These are phyloP conservation scores for Labeo catla DNA, from an alignment of 2,113 vertebrate species.

Conservation along the genomic window DNA sequence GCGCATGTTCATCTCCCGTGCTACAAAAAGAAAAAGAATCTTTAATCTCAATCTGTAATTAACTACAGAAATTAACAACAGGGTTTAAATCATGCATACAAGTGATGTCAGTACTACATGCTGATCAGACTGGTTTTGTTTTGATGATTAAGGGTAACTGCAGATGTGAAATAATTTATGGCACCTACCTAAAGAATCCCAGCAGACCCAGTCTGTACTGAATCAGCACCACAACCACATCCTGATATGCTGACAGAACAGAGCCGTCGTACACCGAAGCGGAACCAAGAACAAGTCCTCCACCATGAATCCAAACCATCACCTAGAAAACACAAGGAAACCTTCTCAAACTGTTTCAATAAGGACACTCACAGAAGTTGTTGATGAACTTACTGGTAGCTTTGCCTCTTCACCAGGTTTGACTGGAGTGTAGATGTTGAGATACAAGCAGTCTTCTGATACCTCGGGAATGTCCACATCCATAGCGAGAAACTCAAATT, in stretches of 20 bases:
- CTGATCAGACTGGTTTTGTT: no score
- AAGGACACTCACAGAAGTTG: neutral
- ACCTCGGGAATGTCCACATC: constrained; percentile 60
- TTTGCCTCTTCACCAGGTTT: constrained; percentile 62
- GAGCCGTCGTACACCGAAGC: constrained; percentile 80
- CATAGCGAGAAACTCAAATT: neutral
- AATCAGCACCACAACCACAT: constrained; percentile 83
- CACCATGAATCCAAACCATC: constrained; percentile 90
- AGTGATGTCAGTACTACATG: neutral
- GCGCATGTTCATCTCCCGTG: constrained; percentile 82
- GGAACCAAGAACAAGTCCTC: constrained; percentile 67
- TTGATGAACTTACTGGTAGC: constrained; percentile 70
- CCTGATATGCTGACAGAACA: constrained; percentile 79
- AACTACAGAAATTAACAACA: neutral
- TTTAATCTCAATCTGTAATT: neutral
- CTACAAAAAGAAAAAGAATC: constrained; percentile 65
- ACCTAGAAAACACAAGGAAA: constrained; percentile 72
- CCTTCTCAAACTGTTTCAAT: neutral
- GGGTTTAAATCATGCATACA: neutral
- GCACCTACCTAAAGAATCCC: constrained; percentile 84
- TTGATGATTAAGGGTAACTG: no score
- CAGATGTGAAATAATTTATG: neutral
- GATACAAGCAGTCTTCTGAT: constrained; percentile 80
- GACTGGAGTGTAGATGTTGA: constrained; percentile 76
- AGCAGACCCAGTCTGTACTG: constrained; percentile 83